Conservation (phyloP, 2,888 invertebrate species). For the Omphaloscelis lunosa region DNA sequence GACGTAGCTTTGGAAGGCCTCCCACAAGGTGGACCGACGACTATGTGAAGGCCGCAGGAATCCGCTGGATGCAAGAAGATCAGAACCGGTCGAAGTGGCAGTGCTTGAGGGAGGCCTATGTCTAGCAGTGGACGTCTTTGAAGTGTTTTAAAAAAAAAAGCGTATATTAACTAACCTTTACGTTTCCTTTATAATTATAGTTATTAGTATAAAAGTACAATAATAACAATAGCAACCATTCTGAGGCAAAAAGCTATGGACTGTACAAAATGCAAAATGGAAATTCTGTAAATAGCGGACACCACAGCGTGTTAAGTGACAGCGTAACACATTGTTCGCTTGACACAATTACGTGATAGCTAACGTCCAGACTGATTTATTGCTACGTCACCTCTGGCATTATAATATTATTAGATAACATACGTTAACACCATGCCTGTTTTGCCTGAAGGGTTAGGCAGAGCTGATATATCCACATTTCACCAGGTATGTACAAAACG, state of each 20-base stretch:
- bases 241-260: not conserved
- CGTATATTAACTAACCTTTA: no score
- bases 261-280: not conserved
- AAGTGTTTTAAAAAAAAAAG: no score
- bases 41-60: no score
- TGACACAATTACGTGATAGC: constrained; percentile 49
- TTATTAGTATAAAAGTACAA: not conserved
- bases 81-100: no score
- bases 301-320: constrained; percentile 51
- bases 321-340: constrained; percentile 59
- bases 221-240: not conserved
- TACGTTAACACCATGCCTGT: not conserved
- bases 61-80: no score
- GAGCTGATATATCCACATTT: not conserved
- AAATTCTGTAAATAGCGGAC: constrained; percentile 46
- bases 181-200: no score
- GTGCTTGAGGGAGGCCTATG: no score
- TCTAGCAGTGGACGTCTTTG: no score
- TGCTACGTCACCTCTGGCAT: constrained; percentile 2
- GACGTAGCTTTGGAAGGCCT: no score
- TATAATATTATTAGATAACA: not conserved
- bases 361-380: constrained; percentile 53
- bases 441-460: not conserved
- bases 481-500: not conserved
- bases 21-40: no score